These are phyloP conservation scores for Antennarius maculatus DNA, from an alignment of 2,797 vertebrate genomes.

Conservation along the genomic window DNA sequence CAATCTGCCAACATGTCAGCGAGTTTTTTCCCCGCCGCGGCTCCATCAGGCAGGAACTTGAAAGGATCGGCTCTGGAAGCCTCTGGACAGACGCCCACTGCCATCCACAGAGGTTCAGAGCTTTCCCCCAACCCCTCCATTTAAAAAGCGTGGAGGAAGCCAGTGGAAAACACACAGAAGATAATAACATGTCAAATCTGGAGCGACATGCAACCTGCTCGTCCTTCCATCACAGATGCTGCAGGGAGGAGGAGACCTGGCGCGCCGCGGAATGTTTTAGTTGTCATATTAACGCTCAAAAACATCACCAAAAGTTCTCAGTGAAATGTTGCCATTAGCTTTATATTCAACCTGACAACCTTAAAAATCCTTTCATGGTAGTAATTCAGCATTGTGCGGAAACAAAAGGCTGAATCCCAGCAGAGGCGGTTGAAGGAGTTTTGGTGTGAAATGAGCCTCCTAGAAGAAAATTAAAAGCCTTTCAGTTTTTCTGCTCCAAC, in stretches of 20 bases:
- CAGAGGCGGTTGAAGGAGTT: conserved; percentile 1
- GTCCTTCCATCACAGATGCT: conserved; percentile 11
- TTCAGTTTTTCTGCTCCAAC: conserved; percentile 27
- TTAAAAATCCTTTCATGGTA: not conserved
- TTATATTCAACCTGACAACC: conserved; percentile 14
- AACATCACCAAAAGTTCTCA: conserved; percentile 26
- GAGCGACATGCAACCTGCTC: conserved; percentile 60
- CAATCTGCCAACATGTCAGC: conserved; percentile 45
- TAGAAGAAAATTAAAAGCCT: conserved; percentile 25
- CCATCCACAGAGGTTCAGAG: conserved; percentile 11
- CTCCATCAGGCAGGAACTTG: conserved; percentile 28
- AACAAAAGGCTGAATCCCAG: conserved; percentile 9
- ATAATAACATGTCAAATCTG: conserved; percentile 65
- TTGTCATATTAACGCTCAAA: conserved; percentile 40
- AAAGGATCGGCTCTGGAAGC: conserved; percentile 49
- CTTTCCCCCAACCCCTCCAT: rapidly evolving
- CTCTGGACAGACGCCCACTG: conserved; percentile 50
- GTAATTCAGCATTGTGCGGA: conserved; percentile 1
- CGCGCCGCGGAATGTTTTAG: conserved; percentile 41
- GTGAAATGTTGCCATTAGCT: conserved; percentile 17
- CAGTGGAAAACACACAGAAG: conserved; percentile 46
- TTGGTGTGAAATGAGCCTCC: conserved; percentile 20
- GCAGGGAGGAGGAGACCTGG: conserved; percentile 13
- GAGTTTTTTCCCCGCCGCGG: conserved; percentile 3
- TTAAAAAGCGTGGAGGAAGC: conserved; percentile 46